Percentiles rank a stretch among this genome's conserved stretches.
phyloP scores from a whole-genome alignment of 2,888 invertebrate species.

The Brachylomia viminalis region DNA sequence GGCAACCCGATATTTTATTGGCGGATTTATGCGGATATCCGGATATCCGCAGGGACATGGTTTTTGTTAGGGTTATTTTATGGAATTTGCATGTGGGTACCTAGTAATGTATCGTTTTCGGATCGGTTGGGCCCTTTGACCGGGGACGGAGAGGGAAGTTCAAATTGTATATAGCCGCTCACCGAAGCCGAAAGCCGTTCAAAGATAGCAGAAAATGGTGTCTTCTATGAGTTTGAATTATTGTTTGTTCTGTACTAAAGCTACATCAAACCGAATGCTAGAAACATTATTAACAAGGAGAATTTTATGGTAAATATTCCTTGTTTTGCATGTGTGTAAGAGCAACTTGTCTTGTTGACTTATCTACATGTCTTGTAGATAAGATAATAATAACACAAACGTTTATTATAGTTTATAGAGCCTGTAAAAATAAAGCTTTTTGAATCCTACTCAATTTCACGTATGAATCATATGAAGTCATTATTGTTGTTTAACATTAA shows the following conservation, averaged over 20 bases:
- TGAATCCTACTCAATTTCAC: neutral
- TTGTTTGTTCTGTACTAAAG: neutral
- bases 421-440: neutral
- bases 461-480: no score
- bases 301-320: neutral
- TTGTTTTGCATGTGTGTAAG: neutral
- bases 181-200: neutral
- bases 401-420: no score
- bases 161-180: slow-evolving; percentile 15
- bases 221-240: neutral
- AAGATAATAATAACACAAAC: neutral
- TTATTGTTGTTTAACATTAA: no score
- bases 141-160: slow-evolving; percentile 21
- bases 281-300: neutral
- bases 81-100: slow-evolving; percentile 65
- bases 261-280: neutral
- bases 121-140: slow-evolving; percentile 30
- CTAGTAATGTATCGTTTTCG: slow-evolving; percentile 55
- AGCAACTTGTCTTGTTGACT: no score
- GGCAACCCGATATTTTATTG: slow-evolving; percentile 76
- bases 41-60: slow-evolving; percentile 70
- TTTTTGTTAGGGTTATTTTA: slow-evolving; percentile 70
- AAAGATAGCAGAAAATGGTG: slow-evolving; percentile 1
- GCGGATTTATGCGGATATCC: slow-evolving; percentile 73
- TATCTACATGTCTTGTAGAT: neutral